A percentile compares a stretch with the other conserved stretches of the same genome.
phyloP scores from a whole-genome alignment of 2,888 invertebrate genomes.

The Phytoseiulus persimilis region DNA sequence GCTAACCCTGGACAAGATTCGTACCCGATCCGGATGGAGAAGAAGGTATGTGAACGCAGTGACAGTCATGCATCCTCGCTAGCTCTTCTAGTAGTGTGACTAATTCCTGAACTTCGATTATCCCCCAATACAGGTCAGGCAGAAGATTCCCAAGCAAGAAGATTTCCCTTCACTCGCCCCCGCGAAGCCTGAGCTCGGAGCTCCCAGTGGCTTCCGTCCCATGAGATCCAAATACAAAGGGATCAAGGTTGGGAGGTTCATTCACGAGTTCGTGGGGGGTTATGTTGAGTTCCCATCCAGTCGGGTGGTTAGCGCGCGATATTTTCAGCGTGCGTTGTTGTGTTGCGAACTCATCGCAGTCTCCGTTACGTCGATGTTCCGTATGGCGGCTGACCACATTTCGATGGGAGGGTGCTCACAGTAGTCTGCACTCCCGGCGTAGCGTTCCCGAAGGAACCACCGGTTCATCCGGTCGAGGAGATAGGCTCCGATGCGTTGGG shows the following conservation, averaged over 20 bases:
- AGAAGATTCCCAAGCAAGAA: slow-evolving; percentile 41
- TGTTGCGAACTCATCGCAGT: too few relatives aligned
- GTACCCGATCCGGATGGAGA: neutral
- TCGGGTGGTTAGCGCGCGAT: too few relatives aligned
- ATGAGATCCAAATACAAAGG: slow-evolving; percentile 23
- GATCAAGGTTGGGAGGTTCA: neutral
- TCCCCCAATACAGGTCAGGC: neutral
- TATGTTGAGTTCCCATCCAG: too few relatives aligned
- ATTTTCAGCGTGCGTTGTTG: too few relatives aligned
- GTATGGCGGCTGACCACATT: too few relatives aligned
- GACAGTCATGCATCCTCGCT: neutral
- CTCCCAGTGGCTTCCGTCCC: neutral
- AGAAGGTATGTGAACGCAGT: neutral
- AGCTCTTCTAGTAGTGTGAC: neutral
- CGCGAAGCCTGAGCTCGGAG: neutral
- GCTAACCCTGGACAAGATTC: neutral
- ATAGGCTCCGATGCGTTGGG: too few relatives aligned
- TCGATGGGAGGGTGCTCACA: too few relatives aligned
- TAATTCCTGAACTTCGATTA: neutral
- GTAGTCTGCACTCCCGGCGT: too few relatives aligned
- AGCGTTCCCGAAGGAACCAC: too few relatives aligned
- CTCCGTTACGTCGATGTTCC: too few relatives aligned
- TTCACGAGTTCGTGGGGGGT: too few relatives aligned
- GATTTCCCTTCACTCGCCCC: slow-evolving; percentile 40
- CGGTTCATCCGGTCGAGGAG: too few relatives aligned